Conservation (phyloP, 1,140 invertebrate genomes). For the Camponotus pennsylvanicus region DNA sequence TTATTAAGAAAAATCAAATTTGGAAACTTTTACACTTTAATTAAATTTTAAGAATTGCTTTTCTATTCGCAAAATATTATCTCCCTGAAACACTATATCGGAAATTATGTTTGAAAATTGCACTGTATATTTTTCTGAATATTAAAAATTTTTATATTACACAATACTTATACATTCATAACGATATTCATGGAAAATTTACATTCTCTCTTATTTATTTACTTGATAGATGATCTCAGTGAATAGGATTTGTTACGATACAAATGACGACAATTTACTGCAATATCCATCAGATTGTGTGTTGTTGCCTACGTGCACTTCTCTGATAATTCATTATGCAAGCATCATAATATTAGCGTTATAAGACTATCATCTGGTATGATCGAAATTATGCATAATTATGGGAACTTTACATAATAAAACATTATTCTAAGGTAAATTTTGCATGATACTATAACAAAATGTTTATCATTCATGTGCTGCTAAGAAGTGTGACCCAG, state of each 20-base stretch:
- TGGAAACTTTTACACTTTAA: background rate
- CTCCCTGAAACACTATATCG: background rate
- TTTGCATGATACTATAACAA: background rate
- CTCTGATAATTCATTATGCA: slow-evolving; percentile 14
- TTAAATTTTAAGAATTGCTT: background rate
- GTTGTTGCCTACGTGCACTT: background rate
- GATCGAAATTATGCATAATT: slow-evolving; percentile 7
- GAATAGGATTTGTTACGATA: background rate
- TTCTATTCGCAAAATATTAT: background rate
- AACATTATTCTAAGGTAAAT: slow-evolving; percentile 6
- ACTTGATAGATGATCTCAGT: background rate
- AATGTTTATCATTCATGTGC: background rate
- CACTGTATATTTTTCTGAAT: background rate
- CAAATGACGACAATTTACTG: background rate
- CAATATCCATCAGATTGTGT: background rate
- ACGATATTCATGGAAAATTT: too few species aligned
- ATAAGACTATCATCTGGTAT: background rate
- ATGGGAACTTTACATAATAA: slow-evolving; percentile 8
- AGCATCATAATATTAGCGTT: background rate
- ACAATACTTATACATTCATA: background rate
- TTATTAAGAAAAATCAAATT: background rate
- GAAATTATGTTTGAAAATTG: background rate
- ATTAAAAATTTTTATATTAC: background rate
- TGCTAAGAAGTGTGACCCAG: slow-evolving; percentile 4
- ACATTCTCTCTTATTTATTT: background rate